Evolutionary conservation across 92 coral and sea anemone genomes (phyloP), one percentile per base, ranked within the genome.

Genomic region (Epizoanthus stellaris): DNA sequence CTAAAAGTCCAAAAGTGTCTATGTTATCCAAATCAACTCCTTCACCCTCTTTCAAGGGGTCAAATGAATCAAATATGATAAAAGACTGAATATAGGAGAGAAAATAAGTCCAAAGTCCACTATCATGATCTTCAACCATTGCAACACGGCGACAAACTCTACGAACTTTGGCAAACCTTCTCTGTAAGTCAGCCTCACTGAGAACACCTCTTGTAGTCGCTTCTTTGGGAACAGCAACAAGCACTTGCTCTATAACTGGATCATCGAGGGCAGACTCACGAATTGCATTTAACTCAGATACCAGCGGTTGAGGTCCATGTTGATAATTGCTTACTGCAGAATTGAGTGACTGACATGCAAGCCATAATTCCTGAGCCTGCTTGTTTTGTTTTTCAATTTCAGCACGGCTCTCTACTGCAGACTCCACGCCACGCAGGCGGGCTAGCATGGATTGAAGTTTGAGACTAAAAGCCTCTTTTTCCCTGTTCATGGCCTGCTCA

Each of bases 21-120:
- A 88, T 40, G 56, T 89, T 90, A 36, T 94, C 97, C 13, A 91
- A 36, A 83, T 96, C 99, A 40, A 96, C 89, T 21, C 87, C 86
- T 82, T 91, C 93, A 3, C 94, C 98, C 39, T 95, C 93, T 68
- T 88, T 91, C 10, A 34, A 43, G 21, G 94, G 95, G 84, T 92
- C 97, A 65, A 93, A 89, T 71, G 91, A 84, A 81, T 96, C 99
- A 56, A 96, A 91, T 62, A 96, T 88, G 77, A 96, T 86, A 81
- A 94, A 90, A 23, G 99, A 96, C 88, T 96, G 99, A 38, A 94
- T 60, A 71, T 91, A 92, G 13, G 99, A 96, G 13, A 96, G 86
- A 21, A 96, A 67, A 56, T 94, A 90, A 42, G 95, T 94, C 99
- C 99, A 96, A 45, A 93, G 91, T 23, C 98, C 98, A 13, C 85